Conservation (phyloP, 2,113 vertebrate genomes). For the Condylura cristata region DNA sequence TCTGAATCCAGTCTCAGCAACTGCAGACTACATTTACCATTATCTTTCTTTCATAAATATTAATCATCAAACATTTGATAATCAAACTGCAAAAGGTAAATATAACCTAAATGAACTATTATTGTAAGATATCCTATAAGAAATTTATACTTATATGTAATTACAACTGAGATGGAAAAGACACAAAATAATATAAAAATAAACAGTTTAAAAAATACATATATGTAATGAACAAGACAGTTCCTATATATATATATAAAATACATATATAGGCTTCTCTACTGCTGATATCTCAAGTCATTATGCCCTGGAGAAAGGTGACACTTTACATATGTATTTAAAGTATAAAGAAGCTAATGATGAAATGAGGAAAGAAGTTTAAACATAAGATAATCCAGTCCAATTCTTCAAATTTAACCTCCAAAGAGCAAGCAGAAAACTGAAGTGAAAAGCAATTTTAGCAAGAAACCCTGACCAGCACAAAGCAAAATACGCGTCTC, state of each 20-base stretch:
- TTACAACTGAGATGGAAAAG: too few species aligned
- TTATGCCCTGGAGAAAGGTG: not conserved
- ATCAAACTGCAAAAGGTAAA: not conserved
- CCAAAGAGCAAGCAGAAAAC: not conserved
- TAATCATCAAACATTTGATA: not conserved
- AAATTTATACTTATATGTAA: not conserved
- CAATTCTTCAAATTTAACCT: not conserved
- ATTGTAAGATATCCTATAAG: not conserved
- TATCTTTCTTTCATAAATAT: not conserved
- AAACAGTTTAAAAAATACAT: not conserved
- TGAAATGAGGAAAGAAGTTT: not conserved
- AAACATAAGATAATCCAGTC: not conserved
- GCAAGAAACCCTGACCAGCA: not conserved
- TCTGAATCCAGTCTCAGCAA: not conserved
- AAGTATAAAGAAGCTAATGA: not conserved
- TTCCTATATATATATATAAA: not conserved
- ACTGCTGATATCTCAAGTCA: not conserved
- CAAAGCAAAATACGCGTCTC: not conserved
- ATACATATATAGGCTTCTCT: not conserved
- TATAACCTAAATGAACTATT: not conserved
- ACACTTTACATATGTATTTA: not conserved
- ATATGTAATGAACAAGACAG: not conserved
- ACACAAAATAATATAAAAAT: too few species aligned
- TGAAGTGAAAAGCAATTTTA: not conserved
- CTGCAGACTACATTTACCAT: not conserved